Percentiles rank a stretch among this genome's conserved stretches.
Conservation (phyloP, 2,888 invertebrate species). For the Lycaena phlaeas region DNA sequence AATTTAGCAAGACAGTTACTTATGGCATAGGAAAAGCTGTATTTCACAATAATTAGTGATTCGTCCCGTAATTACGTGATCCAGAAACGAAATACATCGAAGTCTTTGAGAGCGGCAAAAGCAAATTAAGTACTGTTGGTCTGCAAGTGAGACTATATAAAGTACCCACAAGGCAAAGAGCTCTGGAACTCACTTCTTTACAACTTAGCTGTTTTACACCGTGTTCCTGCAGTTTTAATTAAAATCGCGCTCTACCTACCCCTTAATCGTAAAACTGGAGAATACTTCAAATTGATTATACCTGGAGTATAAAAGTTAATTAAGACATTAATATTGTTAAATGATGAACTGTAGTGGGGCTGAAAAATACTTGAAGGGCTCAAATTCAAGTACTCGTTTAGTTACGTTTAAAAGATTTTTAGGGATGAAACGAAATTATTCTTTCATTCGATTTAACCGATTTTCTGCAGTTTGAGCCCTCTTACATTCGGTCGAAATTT, state of each 20-base stretch:
- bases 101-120: conserved; percentile 22
- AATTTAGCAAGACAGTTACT: too few relatives aligned
- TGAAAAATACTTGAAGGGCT: not conserved
- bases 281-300: conserved; percentile 14
- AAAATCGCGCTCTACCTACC: conserved; percentile 37
- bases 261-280: conserved; percentile 15
- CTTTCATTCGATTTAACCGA: too few relatives aligned
- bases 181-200: conserved; percentile 26
- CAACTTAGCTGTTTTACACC: conserved; percentile 33
- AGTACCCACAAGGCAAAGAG: conserved; percentile 25
- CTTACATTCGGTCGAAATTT: too few relatives aligned
- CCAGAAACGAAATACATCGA: conserved; percentile 13
- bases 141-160: conserved; percentile 25
- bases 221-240: conserved; percentile 50
- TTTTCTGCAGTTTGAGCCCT: too few relatives aligned
- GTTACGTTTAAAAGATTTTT: not conserved
- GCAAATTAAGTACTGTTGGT: conserved; percentile 27
- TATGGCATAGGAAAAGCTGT: not conserved
- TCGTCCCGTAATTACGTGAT: conserved; percentile 10
- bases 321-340: conserved; percentile 1
- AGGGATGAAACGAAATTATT: too few relatives aligned
- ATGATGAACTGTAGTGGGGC: not conserved
- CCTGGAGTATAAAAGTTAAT: not conserved
- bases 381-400: not conserved
- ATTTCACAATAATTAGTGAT: conserved; percentile 2